Evolutionary conservation across 1,140 invertebrate genomes (phyloP).

Genomic region (Chrysoperla carnea): DNA sequence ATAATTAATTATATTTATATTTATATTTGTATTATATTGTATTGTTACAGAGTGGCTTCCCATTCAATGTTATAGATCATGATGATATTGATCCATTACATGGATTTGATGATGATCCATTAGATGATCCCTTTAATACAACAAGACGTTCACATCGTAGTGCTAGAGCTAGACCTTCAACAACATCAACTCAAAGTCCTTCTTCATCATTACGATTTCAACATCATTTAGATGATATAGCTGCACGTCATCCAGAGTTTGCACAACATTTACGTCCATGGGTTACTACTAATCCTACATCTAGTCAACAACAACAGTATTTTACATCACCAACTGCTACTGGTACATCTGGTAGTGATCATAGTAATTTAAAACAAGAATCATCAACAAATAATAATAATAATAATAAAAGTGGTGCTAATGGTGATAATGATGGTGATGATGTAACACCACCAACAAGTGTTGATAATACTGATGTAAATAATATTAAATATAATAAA

Average conservation of each 20-base stretch:
- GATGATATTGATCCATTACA: slow-evolving; percentile 26
- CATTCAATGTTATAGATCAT: slow-evolving; percentile 41
- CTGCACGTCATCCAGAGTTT: slow-evolving; percentile 37
- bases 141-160: slow-evolving; percentile 31
- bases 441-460: no score
- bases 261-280: slow-evolving; percentile 33
- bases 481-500: slow-evolving; percentile 13
- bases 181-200: slow-evolving; percentile 19
- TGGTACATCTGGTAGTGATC: slow-evolving; percentile 27
- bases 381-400: slow-evolving; percentile 31
- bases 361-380: slow-evolving; percentile 19
- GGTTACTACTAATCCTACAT: slow-evolving; percentile 24
- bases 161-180: slow-evolving; percentile 22
- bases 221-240: slow-evolving; percentile 35
- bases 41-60: slow-evolving; percentile 38
- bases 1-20: no score
- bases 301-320: slow-evolving; percentile 16
- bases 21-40: no score
- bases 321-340: slow-evolving; percentile 21
- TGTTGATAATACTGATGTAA: no score
- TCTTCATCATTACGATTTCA: slow-evolving; percentile 15
- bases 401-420: no score
- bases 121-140: slow-evolving; percentile 28
- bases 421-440: no score
- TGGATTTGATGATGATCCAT: slow-evolving; percentile 23